Percentiles rank a stretch among this genome's conserved stretches.
These are phyloP conservation scores for Amblyopsis rosae DNA, from an alignment of 2,113 vertebrate species.

Conservation along the genomic window DNA sequence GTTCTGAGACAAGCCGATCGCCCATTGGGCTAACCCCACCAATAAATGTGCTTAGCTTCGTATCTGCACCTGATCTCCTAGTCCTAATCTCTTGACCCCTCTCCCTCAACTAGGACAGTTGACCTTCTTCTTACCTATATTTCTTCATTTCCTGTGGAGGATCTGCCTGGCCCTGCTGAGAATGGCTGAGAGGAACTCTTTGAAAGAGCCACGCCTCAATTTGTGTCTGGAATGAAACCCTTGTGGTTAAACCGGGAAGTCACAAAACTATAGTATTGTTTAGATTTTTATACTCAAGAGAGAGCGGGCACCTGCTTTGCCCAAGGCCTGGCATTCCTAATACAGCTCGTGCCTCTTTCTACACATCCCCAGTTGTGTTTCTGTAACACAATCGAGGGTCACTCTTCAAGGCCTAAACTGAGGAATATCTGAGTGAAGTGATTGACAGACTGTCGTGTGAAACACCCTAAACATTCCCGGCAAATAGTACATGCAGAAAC, in stretches of 20 bases:
- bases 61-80: slow-evolving; percentile 38
- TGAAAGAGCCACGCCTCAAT: too few relatives aligned
- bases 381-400: too few relatives aligned
- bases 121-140: slow-evolving; percentile 32
- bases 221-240: too few relatives aligned
- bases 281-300: too few relatives aligned
- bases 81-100: slow-evolving; percentile 54
- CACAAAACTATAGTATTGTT: too few relatives aligned
- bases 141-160: slow-evolving; percentile 59
- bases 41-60: slow-evolving; percentile 58
- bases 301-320: too few relatives aligned
- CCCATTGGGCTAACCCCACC: slow-evolving; percentile 47
- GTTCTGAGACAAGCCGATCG: slow-evolving; percentile 28
- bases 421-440: slow-evolving; percentile 30
- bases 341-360: too few relatives aligned
- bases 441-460: slow-evolving; percentile 38
- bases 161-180: slow-evolving; percentile 8
- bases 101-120: slow-evolving; percentile 19
- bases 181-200: slow-evolving; percentile 13
- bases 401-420: neutral
- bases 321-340: too few relatives aligned
- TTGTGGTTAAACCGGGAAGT: too few relatives aligned
- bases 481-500: slow-evolving; percentile 44
- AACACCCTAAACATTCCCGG: neutral
- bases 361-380: too few relatives aligned